Evolutionary conservation across 2,888 invertebrate species (phyloP).

Genomic region (Folsomia candida): DNA sequence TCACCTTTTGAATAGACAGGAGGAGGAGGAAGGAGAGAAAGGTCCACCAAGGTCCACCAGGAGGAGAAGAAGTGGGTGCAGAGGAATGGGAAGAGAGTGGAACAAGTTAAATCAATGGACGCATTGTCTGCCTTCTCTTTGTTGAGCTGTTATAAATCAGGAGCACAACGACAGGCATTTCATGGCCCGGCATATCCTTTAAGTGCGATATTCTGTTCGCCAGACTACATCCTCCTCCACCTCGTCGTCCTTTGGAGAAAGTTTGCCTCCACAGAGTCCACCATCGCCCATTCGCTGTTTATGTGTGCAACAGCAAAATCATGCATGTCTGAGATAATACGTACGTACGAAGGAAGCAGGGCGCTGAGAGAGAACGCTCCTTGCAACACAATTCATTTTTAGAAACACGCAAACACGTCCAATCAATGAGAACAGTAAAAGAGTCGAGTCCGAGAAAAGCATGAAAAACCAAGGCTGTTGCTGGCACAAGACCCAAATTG

Average conservation of each 20-base stretch:
- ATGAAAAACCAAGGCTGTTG: neutral
- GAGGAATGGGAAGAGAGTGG: neutral
- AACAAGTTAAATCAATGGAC: constrained; percentile 34
- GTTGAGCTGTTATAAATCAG: constrained; percentile 42
- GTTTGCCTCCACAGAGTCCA: no score
- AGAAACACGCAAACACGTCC: constrained; percentile 41
- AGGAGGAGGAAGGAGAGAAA: constrained; percentile 12
- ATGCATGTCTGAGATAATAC: constrained; percentile 3
- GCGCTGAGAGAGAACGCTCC: neutral
- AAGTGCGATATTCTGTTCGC: constrained; percentile 7
- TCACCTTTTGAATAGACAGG: neutral
- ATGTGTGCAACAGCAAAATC: neutral
- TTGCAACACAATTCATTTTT: constrained; percentile 45
- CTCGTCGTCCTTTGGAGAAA: neutral
- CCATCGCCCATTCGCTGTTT: no score
- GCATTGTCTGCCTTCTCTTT: constrained; percentile 37
- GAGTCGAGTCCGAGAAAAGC: neutral
- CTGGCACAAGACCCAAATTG: neutral
- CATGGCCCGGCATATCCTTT: constrained; percentile 23
- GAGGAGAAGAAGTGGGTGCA: neutral
- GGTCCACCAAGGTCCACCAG: constrained; percentile 12
- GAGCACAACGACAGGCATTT: constrained; percentile 35
- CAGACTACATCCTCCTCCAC: constrained; percentile 4
- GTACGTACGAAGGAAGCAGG: neutral
- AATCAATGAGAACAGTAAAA: constrained; percentile 29